phyloP scores from a whole-genome alignment of 1,140 invertebrate species.

The Pachypsylla venusta region DNA sequence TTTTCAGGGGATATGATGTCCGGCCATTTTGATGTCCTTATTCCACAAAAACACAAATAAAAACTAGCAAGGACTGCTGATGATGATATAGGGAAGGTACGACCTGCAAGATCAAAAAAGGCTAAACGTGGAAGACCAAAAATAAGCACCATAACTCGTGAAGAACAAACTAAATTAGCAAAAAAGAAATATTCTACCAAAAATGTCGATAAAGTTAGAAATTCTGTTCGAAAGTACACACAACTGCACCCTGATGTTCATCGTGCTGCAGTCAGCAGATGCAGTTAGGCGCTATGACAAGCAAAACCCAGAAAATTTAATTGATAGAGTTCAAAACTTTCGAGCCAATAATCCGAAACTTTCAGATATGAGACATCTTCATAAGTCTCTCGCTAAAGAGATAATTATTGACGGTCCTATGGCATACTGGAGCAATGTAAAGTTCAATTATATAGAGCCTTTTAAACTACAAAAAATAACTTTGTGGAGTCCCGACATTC shows the following conservation, averaged over 20 bases:
- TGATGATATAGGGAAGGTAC: not conserved
- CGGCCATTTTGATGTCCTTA: too few relatives aligned
- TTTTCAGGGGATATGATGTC: too few relatives aligned
- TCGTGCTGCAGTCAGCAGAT: not conserved
- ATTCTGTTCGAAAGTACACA: not conserved
- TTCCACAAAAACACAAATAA: too few relatives aligned
- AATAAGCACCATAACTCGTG: not conserved
- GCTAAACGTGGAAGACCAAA: not conserved
- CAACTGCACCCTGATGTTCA: not conserved
- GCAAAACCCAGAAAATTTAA: not conserved
- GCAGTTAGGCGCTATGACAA: not conserved
- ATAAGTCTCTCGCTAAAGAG: not conserved
- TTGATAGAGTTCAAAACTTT: not conserved
- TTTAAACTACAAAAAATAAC: not conserved
- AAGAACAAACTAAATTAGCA: not conserved
- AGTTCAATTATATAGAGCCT: not conserved
- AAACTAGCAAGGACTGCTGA: too few relatives aligned
- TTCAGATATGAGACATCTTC: not conserved
- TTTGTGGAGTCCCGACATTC: not conserved
- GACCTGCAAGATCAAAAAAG: not conserved
- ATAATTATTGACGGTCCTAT: not conserved
- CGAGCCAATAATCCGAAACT: not conserved
- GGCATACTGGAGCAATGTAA: not conserved
- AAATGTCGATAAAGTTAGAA: not conserved
- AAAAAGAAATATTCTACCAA: not conserved